phyloP scores from a whole-genome alignment of 1,140 invertebrate genomes.

The Dendrolimus punctatus region DNA sequence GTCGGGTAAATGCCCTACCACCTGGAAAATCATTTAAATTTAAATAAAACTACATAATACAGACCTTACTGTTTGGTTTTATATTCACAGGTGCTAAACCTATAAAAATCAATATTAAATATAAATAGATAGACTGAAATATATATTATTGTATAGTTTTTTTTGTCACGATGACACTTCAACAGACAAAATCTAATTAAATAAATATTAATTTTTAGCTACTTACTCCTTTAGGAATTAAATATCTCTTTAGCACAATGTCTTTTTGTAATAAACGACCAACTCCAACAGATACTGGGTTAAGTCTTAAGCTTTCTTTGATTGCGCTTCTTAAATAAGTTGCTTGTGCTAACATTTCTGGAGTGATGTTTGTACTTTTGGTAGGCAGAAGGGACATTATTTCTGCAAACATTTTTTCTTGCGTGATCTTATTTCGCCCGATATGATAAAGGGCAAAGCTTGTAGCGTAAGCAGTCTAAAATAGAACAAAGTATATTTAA shows the following conservation, averaged over 20 bases:
- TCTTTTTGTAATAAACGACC: constrained; percentile 85
- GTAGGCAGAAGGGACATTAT: constrained; percentile 71
- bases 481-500: constrained; percentile 27
- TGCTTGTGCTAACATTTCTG: constrained; percentile 75
- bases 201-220: no score
- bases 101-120: no score
- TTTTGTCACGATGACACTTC: no score
- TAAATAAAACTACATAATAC: no score
- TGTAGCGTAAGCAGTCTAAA: constrained; percentile 86
- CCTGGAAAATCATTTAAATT: no score
- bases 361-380: constrained; percentile 70
- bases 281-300: constrained; percentile 86
- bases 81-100: no score
- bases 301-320: constrained; percentile 89
- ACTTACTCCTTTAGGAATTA: constrained; percentile 88
- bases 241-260: constrained; percentile 84
- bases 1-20: no score
- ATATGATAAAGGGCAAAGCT: constrained; percentile 89
- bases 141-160: no score
- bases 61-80: no score
- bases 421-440: constrained; percentile 79
- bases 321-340: constrained; percentile 84
- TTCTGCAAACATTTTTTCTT: constrained; percentile 82
- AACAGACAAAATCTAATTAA: no score
- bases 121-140: no score